Conservation (phyloP, 1,140 invertebrate genomes). For the Caenorhabditis remanei region DNA sequence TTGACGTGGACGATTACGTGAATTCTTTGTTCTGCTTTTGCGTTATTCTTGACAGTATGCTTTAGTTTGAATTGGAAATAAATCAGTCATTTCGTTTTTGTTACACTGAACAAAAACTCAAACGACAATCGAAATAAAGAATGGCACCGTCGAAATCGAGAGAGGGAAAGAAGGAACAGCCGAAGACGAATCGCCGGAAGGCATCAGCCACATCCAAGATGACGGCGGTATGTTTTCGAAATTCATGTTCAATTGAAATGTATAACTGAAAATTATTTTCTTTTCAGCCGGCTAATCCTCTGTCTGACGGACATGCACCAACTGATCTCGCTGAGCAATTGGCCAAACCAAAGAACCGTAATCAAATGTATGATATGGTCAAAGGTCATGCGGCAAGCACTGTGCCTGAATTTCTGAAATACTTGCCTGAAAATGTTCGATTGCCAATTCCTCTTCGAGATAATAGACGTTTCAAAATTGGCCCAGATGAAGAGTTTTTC, state of each 20-base stretch:
- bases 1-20: no score
- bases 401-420: not conserved
- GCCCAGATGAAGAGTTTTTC: not conserved
- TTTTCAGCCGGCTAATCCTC: not conserved
- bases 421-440: not conserved
- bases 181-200: not conserved
- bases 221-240: not conserved
- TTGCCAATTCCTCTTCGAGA: not conserved
- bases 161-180: not conserved
- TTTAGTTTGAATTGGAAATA: no score
- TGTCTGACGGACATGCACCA: not conserved
- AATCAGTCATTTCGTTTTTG: not conserved
- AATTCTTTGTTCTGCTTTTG: no score
- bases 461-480: not conserved
- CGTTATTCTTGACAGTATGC: no score
- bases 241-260: not conserved
- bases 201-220: not conserved
- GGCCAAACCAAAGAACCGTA: not conserved
- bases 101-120: not conserved
- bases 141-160: slow-evolving; percentile 8
- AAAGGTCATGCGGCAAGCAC: not conserved
- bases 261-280: not conserved
- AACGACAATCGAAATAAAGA: not conserved
- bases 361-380: not conserved
- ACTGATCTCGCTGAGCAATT: not conserved